These are phyloP conservation scores for Lepisosteus osseus DNA, from an alignment of 2,113 vertebrate species.

Conservation along the genomic window DNA sequence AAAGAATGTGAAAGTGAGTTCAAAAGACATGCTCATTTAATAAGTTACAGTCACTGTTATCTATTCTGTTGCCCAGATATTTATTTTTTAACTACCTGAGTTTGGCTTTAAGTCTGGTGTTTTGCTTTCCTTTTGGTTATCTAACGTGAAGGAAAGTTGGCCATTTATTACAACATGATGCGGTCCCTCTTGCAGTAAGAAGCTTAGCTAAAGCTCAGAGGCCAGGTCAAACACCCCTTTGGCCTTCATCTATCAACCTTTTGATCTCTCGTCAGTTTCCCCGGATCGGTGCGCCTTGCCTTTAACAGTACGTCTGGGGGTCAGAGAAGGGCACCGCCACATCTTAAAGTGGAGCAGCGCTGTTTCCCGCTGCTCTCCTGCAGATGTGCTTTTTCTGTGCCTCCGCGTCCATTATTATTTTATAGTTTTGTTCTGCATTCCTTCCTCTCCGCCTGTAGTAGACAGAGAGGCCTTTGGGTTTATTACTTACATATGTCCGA, in stretches of 20 bases:
- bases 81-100: constrained; percentile 50
- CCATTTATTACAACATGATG: constrained; percentile 45
- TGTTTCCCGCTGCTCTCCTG: constrained; percentile 46
- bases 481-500: constrained; percentile 99
- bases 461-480: constrained; percentile 86
- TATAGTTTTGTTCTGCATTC: constrained; percentile 99
- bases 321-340: constrained; percentile 67
- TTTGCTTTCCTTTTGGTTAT: constrained; percentile 54
- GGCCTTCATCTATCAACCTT: constrained; percentile 88
- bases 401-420: constrained; percentile 90
- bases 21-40: constrained; percentile 23
- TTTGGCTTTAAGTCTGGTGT: constrained; percentile 31
- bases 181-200: constrained; percentile 80
- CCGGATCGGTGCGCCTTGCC: constrained; percentile 69
- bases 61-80: constrained; percentile 49
- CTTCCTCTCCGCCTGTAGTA: constrained; percentile 84
- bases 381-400: constrained; percentile 74
- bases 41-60: constrained; percentile 45
- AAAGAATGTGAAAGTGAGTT: constrained; percentile 37
- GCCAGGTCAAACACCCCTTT: constrained; percentile 87
- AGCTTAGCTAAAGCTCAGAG: constrained; percentile 80
- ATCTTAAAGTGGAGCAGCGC: constrained; percentile 55
- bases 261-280: constrained; percentile 87
- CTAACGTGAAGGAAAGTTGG: constrained; percentile 38
- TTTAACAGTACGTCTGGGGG: constrained; percentile 69